These are phyloP conservation scores for Propsilocerus akamusi DNA, from an alignment of 1,140 invertebrate genomes.

Conservation along the genomic window DNA sequence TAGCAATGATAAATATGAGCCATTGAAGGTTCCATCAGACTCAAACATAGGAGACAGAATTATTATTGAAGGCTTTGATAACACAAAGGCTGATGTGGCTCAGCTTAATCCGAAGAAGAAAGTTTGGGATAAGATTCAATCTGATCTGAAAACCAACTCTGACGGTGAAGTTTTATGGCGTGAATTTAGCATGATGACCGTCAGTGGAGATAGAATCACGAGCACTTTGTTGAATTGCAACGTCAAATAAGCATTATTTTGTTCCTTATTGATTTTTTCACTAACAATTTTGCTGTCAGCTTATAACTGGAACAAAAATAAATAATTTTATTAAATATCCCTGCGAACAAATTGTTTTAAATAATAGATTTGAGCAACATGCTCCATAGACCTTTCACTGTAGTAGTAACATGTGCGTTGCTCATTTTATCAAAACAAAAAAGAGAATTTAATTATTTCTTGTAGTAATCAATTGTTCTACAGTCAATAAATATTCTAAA, in stretches of 20 bases:
- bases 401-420: no score
- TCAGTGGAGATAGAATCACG: constrained; percentile 18
- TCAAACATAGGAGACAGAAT: constrained; percentile 65
- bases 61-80: constrained; percentile 57
- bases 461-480: no score
- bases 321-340: no score
- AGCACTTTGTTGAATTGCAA: constrained; percentile 21
- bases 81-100: constrained; percentile 53
- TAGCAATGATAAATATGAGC: constrained; percentile 66
- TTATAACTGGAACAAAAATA: no score
- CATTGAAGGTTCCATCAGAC: constrained; percentile 52
- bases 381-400: no score
- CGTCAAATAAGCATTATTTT: constrained; percentile 16
- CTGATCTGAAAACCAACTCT: constrained; percentile 61
- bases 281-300: no score
- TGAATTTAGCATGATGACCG: constrained; percentile 47
- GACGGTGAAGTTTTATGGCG: constrained; percentile 65
- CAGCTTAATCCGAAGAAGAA: constrained; percentile 93
- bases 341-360: no score
- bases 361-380: no score
- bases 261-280: no score
- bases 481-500: no score
- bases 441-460: no score
- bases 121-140: constrained; percentile 84
- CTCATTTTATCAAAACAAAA: no score